phyloP scores from a whole-genome alignment of 53 echinoderm and acorn worm species.

The Apostichopus leukothele region DNA sequence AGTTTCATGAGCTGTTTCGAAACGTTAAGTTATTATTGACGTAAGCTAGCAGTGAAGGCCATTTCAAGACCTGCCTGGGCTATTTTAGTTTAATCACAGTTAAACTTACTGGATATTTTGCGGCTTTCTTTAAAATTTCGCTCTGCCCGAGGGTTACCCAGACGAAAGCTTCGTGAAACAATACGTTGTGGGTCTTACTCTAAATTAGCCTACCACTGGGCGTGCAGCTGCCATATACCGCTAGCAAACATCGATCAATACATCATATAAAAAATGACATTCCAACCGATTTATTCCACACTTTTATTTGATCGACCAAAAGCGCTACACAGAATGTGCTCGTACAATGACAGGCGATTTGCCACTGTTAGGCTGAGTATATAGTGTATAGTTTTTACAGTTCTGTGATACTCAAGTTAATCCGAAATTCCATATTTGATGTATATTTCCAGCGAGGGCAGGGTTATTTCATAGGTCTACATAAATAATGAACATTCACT shows the following conservation, averaged over 20 bases:
- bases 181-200: conserved; percentile 1
- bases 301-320: neutral
- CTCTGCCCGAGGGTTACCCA: neutral
- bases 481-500: no score
- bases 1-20: no score
- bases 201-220: neutral
- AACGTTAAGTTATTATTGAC: neutral
- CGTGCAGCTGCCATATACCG: conserved; percentile 3
- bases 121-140: neutral
- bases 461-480: no score
- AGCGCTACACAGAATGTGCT: no score
- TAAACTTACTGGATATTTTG: neutral
- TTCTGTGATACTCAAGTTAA: no score
- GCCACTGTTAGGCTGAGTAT: no score
- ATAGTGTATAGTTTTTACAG: no score
- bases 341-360: no score
- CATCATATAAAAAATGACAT: neutral
- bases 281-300: neutral
- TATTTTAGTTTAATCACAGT: conserved; percentile 1
- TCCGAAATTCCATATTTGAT: no score
- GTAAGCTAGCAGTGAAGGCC: neutral
- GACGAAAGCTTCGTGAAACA: neutral
- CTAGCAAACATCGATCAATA: conserved; percentile 3
- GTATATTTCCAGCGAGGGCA: no score
- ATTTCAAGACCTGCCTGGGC: neutral